Base-by-base conservation (phyloP, 2,113 vertebrate genomes). In the Rynchops niger region DNA sequence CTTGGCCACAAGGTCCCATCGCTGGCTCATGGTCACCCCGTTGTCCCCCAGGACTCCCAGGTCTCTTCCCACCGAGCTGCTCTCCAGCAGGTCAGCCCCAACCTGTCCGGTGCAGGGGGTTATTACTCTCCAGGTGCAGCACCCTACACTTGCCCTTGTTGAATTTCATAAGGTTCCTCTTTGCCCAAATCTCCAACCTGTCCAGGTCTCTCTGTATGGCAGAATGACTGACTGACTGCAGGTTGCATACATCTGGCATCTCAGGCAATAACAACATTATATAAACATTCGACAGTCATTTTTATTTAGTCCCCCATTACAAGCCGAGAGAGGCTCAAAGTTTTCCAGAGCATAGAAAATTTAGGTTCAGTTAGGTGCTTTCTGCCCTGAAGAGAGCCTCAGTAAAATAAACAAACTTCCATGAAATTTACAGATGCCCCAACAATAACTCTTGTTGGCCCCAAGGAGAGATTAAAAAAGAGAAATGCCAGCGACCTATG, bases 191-290 rank as follows among this genome's bases (percentile, higher is more conserved):
- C 42, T 42, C 42, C 42, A 42, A 14, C 42, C 42, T 42, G 13
- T 42, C 42, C 14, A 42, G 42, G 42, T 42, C 42, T 42, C 12
- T 42, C 12, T 13, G 42, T 42, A 42, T 42, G 42, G 42, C 13
- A 13, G 42, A 42, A 42, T 42, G 42, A 42, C 42, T 42, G 42
- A 14, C 13, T 42, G 42, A 42, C 67, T 42, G 55, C 23, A 52
- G 73, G 59, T 21, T 27, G 47, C 27, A 25, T 9, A 42, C 6
- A 10, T 7, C 22, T 69, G 15, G 7, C 6, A 58, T 27, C n/a
- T 45, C 0, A 0, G 52, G 59, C 69, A 89, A 11, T 4, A 43
- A 36, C 19, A 71, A 21, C 34, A 30, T 12, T 30, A 69, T 1
- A 26, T 8, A 53, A 92, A 59, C 7, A 49, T 43, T 9, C 38